These are phyloP conservation scores for Torymus texanus DNA, from an alignment of 2,888 invertebrate genomes.

Conservation along the genomic window DNA sequence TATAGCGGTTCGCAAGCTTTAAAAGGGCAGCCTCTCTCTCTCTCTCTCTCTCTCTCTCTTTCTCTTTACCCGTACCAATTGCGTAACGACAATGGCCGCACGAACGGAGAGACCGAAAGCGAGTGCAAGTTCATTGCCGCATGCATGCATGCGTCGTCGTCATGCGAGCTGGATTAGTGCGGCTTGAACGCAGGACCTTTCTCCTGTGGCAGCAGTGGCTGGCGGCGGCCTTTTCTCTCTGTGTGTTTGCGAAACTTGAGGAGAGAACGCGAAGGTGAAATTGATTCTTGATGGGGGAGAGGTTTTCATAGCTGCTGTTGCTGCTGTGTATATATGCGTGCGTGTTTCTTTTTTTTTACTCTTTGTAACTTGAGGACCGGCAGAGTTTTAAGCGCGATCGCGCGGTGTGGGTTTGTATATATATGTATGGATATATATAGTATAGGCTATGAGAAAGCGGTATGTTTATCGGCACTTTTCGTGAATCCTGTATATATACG, in stretches of 20 bases:
- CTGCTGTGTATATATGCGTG: background rate
- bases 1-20: no score
- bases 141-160: background rate
- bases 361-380: no score
- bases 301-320: conserved; percentile 30
- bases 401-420: no score
- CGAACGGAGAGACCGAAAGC: background rate
- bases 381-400: no score
- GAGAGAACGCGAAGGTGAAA: conserved; percentile 41
- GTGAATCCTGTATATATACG: no score
- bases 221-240: background rate
- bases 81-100: no score
- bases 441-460: no score
- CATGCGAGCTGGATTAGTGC: conserved; percentile 23
- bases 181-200: conserved; percentile 1
- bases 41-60: no score
- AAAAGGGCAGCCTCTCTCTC: no score
- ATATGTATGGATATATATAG: no score
- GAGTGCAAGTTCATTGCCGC: background rate
- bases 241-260: conserved; percentile 36
- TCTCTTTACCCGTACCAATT: no score
- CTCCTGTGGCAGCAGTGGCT: conserved; percentile 2
- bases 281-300: conserved; percentile 38
- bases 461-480: no score
- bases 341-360: background rate